These are phyloP conservation scores for Microchrysa polita DNA, from an alignment of 2,888 invertebrate species.

Conservation along the genomic window DNA sequence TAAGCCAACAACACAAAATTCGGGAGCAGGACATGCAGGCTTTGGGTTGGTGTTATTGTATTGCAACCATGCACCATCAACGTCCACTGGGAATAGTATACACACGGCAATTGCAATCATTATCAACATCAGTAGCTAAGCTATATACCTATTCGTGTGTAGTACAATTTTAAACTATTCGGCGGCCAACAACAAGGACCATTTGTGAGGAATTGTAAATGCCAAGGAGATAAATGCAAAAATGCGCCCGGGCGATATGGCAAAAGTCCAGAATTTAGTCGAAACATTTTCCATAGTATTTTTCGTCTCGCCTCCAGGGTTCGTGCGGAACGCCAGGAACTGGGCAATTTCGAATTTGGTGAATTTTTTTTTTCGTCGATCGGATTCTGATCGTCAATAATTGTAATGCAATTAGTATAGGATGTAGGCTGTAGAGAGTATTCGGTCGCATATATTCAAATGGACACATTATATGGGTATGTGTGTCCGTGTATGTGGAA, in stretches of 20 bases:
- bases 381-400: conserved; percentile 27
- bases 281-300: neutral
- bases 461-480: neutral
- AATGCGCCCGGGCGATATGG: neutral
- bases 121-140: no score
- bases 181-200: neutral
- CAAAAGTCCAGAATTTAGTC: conserved; percentile 13
- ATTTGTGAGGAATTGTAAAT: conserved; percentile 31
- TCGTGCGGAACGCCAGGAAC: neutral
- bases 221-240: conserved; percentile 27
- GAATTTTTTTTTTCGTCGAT: conserved; percentile 28
- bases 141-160: no score
- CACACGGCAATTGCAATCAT: no score
- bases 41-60: no score
- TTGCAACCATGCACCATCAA: no score
- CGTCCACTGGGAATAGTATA: no score
- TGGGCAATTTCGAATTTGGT: conserved; percentile 11
- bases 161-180: neutral
- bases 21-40: no score
- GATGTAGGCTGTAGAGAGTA: neutral
- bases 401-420: conserved; percentile 25
- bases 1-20: no score
- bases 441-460: neutral
- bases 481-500: neutral
- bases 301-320: neutral